Evolutionary conservation across 2,888 invertebrate genomes (phyloP).

Genomic region (Candidula unifasciata): DNA sequence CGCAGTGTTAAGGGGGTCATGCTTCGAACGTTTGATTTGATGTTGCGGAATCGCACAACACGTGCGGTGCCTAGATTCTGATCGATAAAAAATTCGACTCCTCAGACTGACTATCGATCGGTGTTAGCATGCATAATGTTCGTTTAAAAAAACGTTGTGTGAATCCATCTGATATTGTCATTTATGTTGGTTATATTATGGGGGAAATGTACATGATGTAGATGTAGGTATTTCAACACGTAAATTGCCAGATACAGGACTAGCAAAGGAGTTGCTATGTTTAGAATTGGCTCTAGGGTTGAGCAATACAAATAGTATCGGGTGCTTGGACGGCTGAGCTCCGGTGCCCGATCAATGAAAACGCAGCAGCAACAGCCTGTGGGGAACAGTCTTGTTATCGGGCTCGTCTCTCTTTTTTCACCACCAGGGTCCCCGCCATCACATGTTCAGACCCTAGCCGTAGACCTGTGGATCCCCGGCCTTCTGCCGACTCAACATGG

Average conservation of each 20-base stretch:
- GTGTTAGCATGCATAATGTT: too few relatives aligned
- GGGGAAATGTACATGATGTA: too few relatives aligned
- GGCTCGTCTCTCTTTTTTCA: constrained; percentile 39
- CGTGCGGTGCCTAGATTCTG: not conserved
- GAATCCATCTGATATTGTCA: too few relatives aligned
- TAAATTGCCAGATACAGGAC: not conserved
- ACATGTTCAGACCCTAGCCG: constrained; percentile 50
- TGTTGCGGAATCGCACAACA: not conserved
- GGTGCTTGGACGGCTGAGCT: constrained; percentile 4
- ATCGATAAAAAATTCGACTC: not conserved
- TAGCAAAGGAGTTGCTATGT: not conserved
- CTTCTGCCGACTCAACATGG: constrained; percentile 62
- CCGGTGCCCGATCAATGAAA: constrained; percentile 52
- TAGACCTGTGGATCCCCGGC: constrained; percentile 46
- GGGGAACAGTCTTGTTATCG: constrained; percentile 46
- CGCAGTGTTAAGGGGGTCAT: constrained; percentile 4
- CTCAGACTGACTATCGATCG: not conserved
- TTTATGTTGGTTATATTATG: too few relatives aligned
- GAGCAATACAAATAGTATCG: constrained; percentile 36
- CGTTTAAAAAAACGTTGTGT: too few relatives aligned
- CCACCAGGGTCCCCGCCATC: constrained; percentile 53
- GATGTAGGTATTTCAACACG: too few relatives aligned
- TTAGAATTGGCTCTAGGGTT: not conserved
- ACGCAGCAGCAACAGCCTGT: constrained; percentile 50
- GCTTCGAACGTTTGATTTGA: not conserved